phyloP scores from a whole-genome alignment of 1,140 invertebrate species.

The Pseudachorutes palmiensis region DNA sequence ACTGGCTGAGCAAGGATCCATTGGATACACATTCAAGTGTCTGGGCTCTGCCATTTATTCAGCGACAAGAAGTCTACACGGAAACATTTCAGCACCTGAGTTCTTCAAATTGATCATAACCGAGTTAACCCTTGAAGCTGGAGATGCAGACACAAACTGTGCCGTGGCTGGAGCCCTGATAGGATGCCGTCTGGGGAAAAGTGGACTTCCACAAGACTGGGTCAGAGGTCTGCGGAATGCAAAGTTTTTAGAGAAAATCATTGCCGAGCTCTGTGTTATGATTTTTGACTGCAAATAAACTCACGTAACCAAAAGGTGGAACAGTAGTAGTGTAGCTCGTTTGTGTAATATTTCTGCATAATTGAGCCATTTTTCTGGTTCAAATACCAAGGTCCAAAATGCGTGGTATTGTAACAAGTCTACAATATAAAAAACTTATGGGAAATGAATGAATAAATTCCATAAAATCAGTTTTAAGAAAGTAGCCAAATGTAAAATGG shows the following conservation, averaged over 20 bases:
- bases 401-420: too few relatives aligned
- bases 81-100: background rate
- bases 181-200: slow-evolving; percentile 20
- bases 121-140: slow-evolving; percentile 23
- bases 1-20: slow-evolving; percentile 13
- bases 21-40: slow-evolving; percentile 29
- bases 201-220: slow-evolving; percentile 22
- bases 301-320: background rate
- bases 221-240: slow-evolving; percentile 15
- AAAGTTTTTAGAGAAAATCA: slow-evolving; percentile 17
- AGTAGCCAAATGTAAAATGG: too few relatives aligned
- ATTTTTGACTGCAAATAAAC: background rate
- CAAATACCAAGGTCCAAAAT: too few relatives aligned
- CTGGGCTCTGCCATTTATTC: slow-evolving; percentile 22
- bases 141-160: slow-evolving; percentile 32
- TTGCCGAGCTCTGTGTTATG: slow-evolving; percentile 1
- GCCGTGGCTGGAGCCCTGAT: slow-evolving; percentile 27
- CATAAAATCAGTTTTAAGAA: too few relatives aligned
- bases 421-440: too few relatives aligned
- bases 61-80: slow-evolving; percentile 5
- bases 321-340: background rate
- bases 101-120: slow-evolving; percentile 28
- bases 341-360: background rate
- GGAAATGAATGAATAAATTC: too few relatives aligned
- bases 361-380: too few relatives aligned